These are phyloP conservation scores for Eristalis pertinax DNA, from an alignment of 2,888 invertebrate species.

Conservation along the genomic window DNA sequence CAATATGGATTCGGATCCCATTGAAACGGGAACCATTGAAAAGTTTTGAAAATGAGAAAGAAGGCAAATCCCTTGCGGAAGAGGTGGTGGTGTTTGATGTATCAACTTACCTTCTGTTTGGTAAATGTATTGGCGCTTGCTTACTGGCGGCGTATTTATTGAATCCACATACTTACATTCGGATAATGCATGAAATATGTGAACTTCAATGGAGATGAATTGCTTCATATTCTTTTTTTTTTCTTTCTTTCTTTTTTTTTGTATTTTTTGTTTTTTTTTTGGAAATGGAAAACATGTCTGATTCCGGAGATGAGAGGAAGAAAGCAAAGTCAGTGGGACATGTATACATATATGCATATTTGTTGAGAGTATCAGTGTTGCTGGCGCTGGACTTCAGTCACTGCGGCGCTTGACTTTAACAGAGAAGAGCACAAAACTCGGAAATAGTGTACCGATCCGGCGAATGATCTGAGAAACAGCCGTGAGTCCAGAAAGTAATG, in stretches of 20 bases:
- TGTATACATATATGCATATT: constrained; percentile 4
- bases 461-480: no score
- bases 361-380: constrained; percentile 26
- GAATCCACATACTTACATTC: constrained; percentile 62
- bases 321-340: constrained; percentile 12
- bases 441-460: no score
- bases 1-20: constrained; percentile 1
- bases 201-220: constrained; percentile 43
- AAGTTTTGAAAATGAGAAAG: constrained; percentile 16
- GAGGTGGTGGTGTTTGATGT: constrained; percentile 2
- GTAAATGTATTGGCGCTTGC: neutral
- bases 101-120: constrained; percentile 52
- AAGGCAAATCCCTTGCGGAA: constrained; percentile 6
- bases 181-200: constrained; percentile 62
- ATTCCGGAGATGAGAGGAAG: neutral
- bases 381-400: neutral
- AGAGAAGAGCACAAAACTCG: no score
- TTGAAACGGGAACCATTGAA: neutral
- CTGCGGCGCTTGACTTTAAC: no score
- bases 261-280: neutral
- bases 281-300: neutral
- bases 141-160: constrained; percentile 19
- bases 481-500: no score
- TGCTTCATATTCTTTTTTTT: neutral
- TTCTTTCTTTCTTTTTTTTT: neutral